Base-by-base conservation (phyloP, 2,888 invertebrate species). In the Minunthozetes semirufus region DNA sequence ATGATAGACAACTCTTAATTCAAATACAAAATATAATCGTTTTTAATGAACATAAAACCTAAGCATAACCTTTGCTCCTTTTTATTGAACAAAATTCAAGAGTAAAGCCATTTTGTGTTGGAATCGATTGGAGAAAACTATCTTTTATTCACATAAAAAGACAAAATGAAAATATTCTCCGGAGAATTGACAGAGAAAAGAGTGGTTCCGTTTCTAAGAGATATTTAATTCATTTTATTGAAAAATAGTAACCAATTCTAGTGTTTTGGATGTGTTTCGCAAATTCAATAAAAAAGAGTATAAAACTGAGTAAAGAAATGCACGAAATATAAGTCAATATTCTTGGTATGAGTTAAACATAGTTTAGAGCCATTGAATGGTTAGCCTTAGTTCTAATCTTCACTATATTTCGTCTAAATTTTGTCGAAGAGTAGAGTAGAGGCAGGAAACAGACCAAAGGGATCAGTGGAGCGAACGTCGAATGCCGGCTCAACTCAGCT, bases 401-500 rank as follows among this genome's bases (percentile, higher is more conserved):
- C 27, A 17, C 48, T 72, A 53, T 56, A 61, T 61, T 61, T 61
- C 17, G 25, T 17, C 29, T 61, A 25, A 66, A 66, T 66, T 38
- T 38, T 25, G 46, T 46, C 38, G 38, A 17, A 68, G 42, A 22
- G 42, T 27, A 25, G 25, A 48, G 27, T 48, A 70, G 22, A 70
- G 70, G 70, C 70, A 70, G 70, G 70, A 70, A 70, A 70, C 70
- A 70, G 70, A 70, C 70, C 70, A 48, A 70, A 70, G 70, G 70
- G 70, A 70, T 70, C 70, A 70, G 70, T 70, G 70, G 48, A 70
- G 70, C 70, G 70, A 70, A 70, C 70, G 70, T 70, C 70, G 42
- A 29, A 56, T 29, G 25, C 74, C 74, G 33, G 48, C 38, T 66
- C 25, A 68, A 25, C 70, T 70, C 70, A 48, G 42, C 27, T 70